Conservation (phyloP, 2,113 vertebrate species). For the Blennius ocellaris region DNA sequence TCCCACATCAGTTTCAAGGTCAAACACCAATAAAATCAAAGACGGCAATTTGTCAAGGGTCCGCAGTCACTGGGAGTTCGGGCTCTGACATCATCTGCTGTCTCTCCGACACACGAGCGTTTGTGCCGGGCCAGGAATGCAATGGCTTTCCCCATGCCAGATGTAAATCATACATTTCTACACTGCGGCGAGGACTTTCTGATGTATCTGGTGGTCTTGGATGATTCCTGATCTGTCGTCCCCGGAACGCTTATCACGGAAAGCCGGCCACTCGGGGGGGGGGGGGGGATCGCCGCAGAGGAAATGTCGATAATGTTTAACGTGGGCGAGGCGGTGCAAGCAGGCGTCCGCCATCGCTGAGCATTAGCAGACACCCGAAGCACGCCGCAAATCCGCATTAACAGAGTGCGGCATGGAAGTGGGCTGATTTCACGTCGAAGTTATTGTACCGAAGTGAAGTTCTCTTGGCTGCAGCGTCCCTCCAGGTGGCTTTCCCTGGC, state of each 20-base stretch:
- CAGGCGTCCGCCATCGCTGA: slow-evolving; percentile 31
- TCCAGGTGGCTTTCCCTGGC: slow-evolving; percentile 52
- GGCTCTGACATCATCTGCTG: slow-evolving; percentile 58
- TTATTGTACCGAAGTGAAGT: slow-evolving; percentile 15
- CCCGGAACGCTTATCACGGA: slow-evolving; percentile 8
- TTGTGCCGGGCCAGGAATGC: neutral
- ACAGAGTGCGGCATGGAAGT: slow-evolving; percentile 24
- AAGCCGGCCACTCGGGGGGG: slow-evolving; percentile 20
- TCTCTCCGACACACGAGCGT: slow-evolving; percentile 14
- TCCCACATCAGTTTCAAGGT: slow-evolving; percentile 72
- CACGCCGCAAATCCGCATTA: slow-evolving; percentile 35
- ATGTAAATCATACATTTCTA: slow-evolving; percentile 54
- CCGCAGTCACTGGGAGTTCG: slow-evolving; percentile 39
- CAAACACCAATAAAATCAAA: slow-evolving; percentile 79
- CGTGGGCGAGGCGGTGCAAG: slow-evolving; percentile 8
- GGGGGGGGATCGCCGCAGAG: neutral
- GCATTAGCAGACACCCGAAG: slow-evolving; percentile 3
- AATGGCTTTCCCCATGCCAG: slow-evolving; percentile 7
- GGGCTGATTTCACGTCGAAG: slow-evolving; percentile 28
- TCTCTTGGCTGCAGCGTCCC: slow-evolving; percentile 19
- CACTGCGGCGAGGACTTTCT: slow-evolving; percentile 27
- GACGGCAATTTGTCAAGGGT: slow-evolving; percentile 73
- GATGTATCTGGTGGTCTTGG: slow-evolving; percentile 46
- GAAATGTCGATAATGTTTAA: slow-evolving; percentile 33
- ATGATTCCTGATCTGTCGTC: slow-evolving; percentile 35